These are phyloP conservation scores for Trachemys scripta DNA, from an alignment of 2,113 vertebrate genomes.

Conservation along the genomic window DNA sequence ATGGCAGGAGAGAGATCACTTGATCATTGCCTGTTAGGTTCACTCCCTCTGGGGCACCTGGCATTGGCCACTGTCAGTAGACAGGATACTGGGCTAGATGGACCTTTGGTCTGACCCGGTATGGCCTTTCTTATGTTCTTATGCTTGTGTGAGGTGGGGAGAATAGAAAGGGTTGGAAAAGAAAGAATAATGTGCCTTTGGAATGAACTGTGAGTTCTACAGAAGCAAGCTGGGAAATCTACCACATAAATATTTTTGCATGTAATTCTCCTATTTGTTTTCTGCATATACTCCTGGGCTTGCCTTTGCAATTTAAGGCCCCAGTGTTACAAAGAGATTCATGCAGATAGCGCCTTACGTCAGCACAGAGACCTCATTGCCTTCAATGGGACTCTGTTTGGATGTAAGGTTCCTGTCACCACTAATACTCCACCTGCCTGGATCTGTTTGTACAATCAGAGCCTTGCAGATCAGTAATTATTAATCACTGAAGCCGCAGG, in stretches of 20 bases:
- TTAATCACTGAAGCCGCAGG: neutral
- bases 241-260: neutral
- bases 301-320: conserved; percentile 25
- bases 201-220: rapidly evolving
- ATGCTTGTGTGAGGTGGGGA: neutral
- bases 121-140: too few species aligned
- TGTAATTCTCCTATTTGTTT: neutral
- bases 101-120: too few species aligned
- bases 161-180: neutral
- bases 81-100: too few species aligned
- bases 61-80: too few species aligned
- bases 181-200: neutral
- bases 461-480: neutral
- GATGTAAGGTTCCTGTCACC: neutral
- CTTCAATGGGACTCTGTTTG: neutral
- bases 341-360: neutral
- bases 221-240: neutral
- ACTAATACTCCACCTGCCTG: neutral
- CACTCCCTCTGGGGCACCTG: too few species aligned
- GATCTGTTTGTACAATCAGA: conserved; percentile 10
- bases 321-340: neutral
- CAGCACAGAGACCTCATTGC: neutral
- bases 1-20: too few species aligned
- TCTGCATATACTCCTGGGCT: neutral
- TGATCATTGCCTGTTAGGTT: too few species aligned